Percentiles rank a stretch among this genome's conserved stretches.
phyloP scores from a whole-genome alignment of 2,888 invertebrate species.

The Apotomis betuletana region DNA sequence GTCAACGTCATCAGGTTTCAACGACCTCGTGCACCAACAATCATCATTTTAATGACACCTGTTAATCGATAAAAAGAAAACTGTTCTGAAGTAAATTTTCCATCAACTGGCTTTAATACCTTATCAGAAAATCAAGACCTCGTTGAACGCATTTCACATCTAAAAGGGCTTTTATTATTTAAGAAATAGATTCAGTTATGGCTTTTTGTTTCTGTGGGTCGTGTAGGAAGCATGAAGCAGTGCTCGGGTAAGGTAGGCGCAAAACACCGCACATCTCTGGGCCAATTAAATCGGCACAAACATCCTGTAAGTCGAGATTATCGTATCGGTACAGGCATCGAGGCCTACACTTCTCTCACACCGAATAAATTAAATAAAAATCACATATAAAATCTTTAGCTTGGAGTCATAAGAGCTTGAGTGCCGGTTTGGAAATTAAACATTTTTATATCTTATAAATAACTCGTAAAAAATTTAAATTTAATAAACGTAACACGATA shows the following conservation, averaged over 20 bases:
- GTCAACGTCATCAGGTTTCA: background rate
- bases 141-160: background rate
- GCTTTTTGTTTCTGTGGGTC: background rate
- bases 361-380: slow-evolving; percentile 82
- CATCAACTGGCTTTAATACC: background rate
- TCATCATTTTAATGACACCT: background rate
- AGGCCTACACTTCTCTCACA: slow-evolving; percentile 74
- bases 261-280: slow-evolving; percentile 72
- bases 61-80: background rate
- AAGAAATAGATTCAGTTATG: background rate
- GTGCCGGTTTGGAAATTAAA: slow-evolving; percentile 1
- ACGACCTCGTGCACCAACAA: background rate
- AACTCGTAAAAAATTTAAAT: no score
- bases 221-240: slow-evolving; percentile 15
- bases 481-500: no score
- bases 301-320: slow-evolving; percentile 81
- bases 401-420: slow-evolving; percentile 5
- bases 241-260: slow-evolving; percentile 66
- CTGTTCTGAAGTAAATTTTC: background rate
- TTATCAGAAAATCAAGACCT: slow-evolving; percentile 3
- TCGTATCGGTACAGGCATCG: slow-evolving; percentile 80
- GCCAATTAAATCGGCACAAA: slow-evolving; percentile 81
- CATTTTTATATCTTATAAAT: no score
- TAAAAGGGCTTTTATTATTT: background rate
- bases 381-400: slow-evolving; percentile 62